A percentile compares a stretch with the other conserved stretches of the same genome.
Conservation (phyloP, 2,113 vertebrate genomes). For the Epinephelus cyanopodus region DNA sequence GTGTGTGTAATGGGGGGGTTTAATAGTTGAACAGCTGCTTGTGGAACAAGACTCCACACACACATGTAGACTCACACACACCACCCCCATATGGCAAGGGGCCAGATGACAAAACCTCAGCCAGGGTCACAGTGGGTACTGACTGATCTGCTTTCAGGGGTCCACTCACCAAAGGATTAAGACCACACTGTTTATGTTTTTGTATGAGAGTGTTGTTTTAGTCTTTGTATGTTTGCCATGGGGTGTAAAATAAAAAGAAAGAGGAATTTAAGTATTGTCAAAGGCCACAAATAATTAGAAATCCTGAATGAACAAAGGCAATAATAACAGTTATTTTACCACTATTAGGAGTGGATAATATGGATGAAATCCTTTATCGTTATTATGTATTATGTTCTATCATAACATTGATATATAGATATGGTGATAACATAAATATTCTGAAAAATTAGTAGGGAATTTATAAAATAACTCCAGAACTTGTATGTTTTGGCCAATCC, state of each 20-base stretch:
- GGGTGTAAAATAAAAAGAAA: constrained; percentile 12
- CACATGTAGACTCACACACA: constrained; percentile 29
- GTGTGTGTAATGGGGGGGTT: constrained; percentile 10
- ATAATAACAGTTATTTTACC: not conserved
- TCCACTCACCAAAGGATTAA: constrained; percentile 70
- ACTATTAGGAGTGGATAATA: not conserved
- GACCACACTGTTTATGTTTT: constrained; percentile 64
- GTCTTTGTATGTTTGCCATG: constrained; percentile 2
- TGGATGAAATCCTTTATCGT: not conserved
- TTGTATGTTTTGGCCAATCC: not conserved
- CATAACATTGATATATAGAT: not conserved
- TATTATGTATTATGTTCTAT: not conserved
- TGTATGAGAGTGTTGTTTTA: not conserved
- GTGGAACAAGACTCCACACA: constrained; percentile 76
- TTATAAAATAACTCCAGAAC: not conserved
- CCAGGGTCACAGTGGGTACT: constrained; percentile 69
- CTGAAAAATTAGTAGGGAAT: not conserved
- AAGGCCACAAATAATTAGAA: not conserved
- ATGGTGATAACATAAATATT: not conserved
- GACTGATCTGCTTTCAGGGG: constrained; percentile 79
- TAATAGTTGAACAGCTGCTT: constrained; percentile 81
- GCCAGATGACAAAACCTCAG: constrained; percentile 74
- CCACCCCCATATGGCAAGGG: constrained; percentile 74
- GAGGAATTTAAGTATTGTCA: not conserved
- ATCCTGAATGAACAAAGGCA: not conserved